phyloP scores from a whole-genome alignment of 2,797 vertebrate species.

The Anguilla anguilla region DNA sequence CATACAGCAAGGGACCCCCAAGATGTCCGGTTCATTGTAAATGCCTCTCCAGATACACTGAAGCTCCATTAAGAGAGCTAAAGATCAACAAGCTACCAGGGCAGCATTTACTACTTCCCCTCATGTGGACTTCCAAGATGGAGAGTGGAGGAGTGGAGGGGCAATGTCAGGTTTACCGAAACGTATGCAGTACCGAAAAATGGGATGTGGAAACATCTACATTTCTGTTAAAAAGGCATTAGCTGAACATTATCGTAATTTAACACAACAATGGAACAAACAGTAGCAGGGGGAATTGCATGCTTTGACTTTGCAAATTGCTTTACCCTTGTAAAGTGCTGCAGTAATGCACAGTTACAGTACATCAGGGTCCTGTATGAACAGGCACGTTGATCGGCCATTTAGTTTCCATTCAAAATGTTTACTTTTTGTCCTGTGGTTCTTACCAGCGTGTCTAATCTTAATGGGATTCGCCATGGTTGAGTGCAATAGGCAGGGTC shows the following conservation, averaged over 20 bases:
- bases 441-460: neutral
- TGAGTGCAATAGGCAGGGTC: neutral
- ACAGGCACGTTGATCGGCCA: neutral
- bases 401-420: neutral
- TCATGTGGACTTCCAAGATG: neutral
- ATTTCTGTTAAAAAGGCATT: neutral
- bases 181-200: neutral
- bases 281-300: neutral
- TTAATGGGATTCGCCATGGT: neutral
- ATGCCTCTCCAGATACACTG: neutral
- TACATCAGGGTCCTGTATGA: neutral
- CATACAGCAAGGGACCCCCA: neutral
- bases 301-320: neutral
- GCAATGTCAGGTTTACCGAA: neutral
- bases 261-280: neutral
- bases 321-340: neutral
- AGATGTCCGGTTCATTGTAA: neutral
- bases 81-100: neutral
- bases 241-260: neutral
- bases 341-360: neutral
- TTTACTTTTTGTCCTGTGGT: neutral
- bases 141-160: neutral
- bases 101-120: neutral
- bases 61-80: constrained; percentile 11
- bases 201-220: neutral